Evolutionary conservation across 2,888 invertebrate species (phyloP).

Genomic region (Dichetophora obliterata): DNA sequence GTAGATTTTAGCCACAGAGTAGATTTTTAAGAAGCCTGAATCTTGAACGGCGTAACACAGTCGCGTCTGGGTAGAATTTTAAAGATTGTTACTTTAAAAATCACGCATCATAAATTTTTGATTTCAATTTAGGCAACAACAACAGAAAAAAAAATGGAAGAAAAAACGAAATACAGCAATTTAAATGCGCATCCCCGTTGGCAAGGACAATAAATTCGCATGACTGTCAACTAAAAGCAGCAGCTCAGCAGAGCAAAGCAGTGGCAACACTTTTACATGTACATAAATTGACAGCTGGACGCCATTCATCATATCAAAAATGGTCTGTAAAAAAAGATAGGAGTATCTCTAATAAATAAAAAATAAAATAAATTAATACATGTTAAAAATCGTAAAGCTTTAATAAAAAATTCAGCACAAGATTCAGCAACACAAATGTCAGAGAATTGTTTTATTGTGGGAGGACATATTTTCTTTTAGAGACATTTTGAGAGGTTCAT

Average conservation of each 20-base stretch:
- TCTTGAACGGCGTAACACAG: no score
- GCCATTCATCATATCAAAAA: constrained; percentile 3
- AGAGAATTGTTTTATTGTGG: neutral
- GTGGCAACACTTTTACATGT: neutral
- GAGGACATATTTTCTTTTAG: no score
- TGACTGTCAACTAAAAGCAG: neutral
- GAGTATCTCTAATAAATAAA: neutral
- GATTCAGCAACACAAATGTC: neutral
- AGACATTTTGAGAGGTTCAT: no score
- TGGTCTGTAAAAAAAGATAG: neutral
- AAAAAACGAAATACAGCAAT: no score
- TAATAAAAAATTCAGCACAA: no score
- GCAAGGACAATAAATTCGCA: neutral
- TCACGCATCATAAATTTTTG: no score
- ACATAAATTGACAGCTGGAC: constrained; percentile 1
- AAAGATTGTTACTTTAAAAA: no score
- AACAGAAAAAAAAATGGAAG: no score
- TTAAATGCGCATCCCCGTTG: neutral
- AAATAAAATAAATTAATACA: neutral
- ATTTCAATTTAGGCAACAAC: no score
- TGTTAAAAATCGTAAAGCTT: neutral
- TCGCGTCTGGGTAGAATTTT: no score
- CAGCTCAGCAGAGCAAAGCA: neutral
- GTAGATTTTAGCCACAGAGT: no score
- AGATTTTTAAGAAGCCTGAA: no score